Base-by-base conservation (phyloP, 1,140 invertebrate species). In the Leptopilina clavipes region DNA sequence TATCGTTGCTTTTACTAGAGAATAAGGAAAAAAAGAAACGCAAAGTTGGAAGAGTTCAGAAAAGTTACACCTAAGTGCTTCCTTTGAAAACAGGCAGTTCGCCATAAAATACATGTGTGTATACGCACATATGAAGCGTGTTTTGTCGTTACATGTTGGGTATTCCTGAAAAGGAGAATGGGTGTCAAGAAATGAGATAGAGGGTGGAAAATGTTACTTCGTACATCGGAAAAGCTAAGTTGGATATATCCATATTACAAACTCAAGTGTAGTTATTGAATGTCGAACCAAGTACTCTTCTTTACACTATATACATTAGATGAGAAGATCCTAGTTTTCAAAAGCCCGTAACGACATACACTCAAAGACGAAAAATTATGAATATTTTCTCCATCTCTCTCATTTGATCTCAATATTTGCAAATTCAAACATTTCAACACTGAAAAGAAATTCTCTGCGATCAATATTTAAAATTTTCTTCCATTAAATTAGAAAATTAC, bases 51-150 rank as follows among this genome's bases (percentile, higher is more conserved):
- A 79, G 25, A 31, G 74, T 79, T 79, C 19, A 72, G 59, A 74
- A 82, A 31, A 73, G 74, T 78, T 75, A 37, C 59, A 82, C 76
- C 78, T 82, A 82, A 82, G 81, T 82, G 81, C 81, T 82, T 82
- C 78, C 78, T 78, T 82, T 82, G 81, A 82, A 80, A 82, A 82
- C 76, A 82, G 76, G 75, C 76, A 78, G 78, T 9, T 82, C 54
- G 75, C 79, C 78, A 82, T 78, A 79, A 74, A 79, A 74, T 82
- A 40, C 7, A 82, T 79, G 77, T 79, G 77, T 76, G 73, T 77
- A 76, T 76, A 79, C 79, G 77, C 75, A 73, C 72, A 70, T n/a
- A n/a, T 77, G 79, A 77, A 80, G 72, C 3, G 75, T 79, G 75
- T 79, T 76, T 77, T 75, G 73, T 59, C 76, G 65, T 72, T 79